Percentiles rank a stretch among this genome's conserved stretches.
Evolutionary conservation across 2,888 invertebrate species (phyloP).

Genomic region (Melinaea menophilus): DNA sequence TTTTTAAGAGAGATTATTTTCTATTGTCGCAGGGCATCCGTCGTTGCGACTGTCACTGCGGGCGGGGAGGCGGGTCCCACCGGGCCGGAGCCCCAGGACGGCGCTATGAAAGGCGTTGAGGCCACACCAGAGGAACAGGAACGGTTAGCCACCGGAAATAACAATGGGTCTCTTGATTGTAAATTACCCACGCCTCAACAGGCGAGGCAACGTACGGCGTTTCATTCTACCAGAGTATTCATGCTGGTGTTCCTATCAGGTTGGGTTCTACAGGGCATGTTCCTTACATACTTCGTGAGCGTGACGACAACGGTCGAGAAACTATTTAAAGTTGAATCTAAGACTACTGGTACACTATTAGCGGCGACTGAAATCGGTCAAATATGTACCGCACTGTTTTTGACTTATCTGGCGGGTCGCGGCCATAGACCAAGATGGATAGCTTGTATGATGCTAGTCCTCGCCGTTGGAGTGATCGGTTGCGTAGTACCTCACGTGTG

Average conservation of each 20-base stretch:
- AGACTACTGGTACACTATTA: constrained; percentile 92
- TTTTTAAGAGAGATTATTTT: constrained; percentile 36
- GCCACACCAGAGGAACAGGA: constrained; percentile 74
- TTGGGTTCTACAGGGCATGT: constrained; percentile 94
- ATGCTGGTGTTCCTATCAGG: constrained; percentile 92
- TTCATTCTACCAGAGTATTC: constrained; percentile 93
- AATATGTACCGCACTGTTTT: constrained; percentile 90
- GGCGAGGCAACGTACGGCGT: constrained; percentile 81
- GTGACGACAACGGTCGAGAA: constrained; percentile 96
- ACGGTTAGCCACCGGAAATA: constrained; percentile 73
- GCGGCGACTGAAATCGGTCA: constrained; percentile 96
- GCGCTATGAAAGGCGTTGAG: constrained; percentile 73
- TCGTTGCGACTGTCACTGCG: constrained; percentile 54
- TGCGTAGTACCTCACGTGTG: constrained; percentile 93
- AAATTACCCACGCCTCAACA: constrained; percentile 81
- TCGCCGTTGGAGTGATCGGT: constrained; percentile 90
- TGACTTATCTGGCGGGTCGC: constrained; percentile 94
- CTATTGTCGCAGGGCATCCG: constrained; percentile 64
- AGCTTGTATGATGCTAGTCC: constrained; percentile 93
- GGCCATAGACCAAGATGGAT: constrained; percentile 97
- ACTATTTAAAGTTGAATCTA: constrained; percentile 93
- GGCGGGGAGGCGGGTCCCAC: constrained; percentile 62
- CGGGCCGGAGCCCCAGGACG: constrained; percentile 61
- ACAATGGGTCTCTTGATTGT: constrained; percentile 87
- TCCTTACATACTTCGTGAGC: constrained; percentile 95